Percentiles rank a stretch among this genome's conserved stretches.
Evolutionary conservation across 2,113 vertebrate species (phyloP).

Genomic region (Solea senegalensis): DNA sequence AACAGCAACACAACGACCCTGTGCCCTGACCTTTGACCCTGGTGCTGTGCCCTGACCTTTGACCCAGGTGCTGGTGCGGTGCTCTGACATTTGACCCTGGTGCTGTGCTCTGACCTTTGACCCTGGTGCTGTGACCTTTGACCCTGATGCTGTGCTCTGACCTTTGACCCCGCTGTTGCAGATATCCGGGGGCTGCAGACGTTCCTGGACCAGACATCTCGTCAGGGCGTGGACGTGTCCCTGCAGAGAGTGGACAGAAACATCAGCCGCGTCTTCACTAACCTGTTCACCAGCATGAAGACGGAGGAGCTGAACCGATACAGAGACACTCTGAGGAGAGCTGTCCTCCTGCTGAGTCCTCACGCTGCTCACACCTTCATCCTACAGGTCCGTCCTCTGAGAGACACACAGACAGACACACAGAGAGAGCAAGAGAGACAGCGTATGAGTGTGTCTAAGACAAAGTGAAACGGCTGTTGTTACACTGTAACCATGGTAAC

Average conservation of each 20-base stretch:
- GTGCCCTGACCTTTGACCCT: no score
- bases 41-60: no score
- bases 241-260: constrained; percentile 95
- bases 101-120: no score
- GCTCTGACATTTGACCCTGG: no score
- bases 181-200: constrained; percentile 95
- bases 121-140: no score
- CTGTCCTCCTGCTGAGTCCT: constrained; percentile 93
- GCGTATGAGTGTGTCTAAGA: constrained; percentile 1
- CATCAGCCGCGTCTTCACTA: constrained; percentile 94
- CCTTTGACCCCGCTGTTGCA: constrained; percentile 55
- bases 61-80: no score
- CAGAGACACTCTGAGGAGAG: constrained; percentile 91
- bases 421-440: no score
- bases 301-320: constrained; percentile 96
- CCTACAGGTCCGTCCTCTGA: constrained; percentile 87
- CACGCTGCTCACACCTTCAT: constrained; percentile 93
- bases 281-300: constrained; percentile 96
- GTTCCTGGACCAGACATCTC: constrained; percentile 93
- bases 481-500: no score
- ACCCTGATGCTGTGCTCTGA: no score
- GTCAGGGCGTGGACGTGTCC: constrained; percentile 93
- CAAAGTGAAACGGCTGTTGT: no score
- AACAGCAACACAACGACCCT: no score
- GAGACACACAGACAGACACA: no score